phyloP scores from a whole-genome alignment of 2,113 vertebrate species.

The Labrus mixtus region DNA sequence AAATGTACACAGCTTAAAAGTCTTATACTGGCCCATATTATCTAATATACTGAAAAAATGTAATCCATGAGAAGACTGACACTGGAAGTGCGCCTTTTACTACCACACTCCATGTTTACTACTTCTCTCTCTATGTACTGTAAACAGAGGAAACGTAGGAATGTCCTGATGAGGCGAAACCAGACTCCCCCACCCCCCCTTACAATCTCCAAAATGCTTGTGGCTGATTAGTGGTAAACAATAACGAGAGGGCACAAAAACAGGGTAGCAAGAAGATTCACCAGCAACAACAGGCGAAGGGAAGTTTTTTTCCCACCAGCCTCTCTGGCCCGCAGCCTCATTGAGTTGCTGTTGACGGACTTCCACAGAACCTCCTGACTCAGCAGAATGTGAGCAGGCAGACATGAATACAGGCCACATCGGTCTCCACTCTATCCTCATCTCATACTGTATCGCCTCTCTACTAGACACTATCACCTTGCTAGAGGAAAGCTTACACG shows the following conservation, averaged over 20 bases:
- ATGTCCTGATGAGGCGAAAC: constrained; percentile 54
- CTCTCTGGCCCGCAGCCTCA: constrained; percentile 57
- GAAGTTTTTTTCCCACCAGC: constrained; percentile 62
- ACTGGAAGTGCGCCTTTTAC: neutral
- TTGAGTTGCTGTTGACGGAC: constrained; percentile 63
- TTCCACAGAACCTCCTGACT: constrained; percentile 72
- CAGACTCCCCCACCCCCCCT: constrained; percentile 44
- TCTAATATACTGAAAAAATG: neutral
- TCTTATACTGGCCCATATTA: neutral
- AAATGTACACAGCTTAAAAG: neutral
- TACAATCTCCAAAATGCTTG: constrained; percentile 13
- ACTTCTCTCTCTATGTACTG: constrained; percentile 32
- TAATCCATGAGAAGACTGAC: neutral
- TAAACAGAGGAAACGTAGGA: constrained; percentile 57
- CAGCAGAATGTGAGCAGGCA: constrained; percentile 73
- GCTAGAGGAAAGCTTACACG: constrained; percentile 38
- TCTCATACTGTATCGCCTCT: constrained; percentile 45
- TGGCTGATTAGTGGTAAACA: constrained; percentile 33
- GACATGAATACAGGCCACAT: constrained; percentile 40
- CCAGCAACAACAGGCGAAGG: constrained; percentile 40
- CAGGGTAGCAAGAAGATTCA: constrained; percentile 21
- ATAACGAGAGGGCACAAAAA: constrained; percentile 3
- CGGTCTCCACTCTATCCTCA: constrained; percentile 32
- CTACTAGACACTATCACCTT: constrained; percentile 39
- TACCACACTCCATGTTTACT: constrained; percentile 6